Percentiles rank a stretch among this genome's conserved stretches.
phyloP scores from a whole-genome alignment of 2,888 invertebrate genomes.

The Noctuana brunneofusca region DNA sequence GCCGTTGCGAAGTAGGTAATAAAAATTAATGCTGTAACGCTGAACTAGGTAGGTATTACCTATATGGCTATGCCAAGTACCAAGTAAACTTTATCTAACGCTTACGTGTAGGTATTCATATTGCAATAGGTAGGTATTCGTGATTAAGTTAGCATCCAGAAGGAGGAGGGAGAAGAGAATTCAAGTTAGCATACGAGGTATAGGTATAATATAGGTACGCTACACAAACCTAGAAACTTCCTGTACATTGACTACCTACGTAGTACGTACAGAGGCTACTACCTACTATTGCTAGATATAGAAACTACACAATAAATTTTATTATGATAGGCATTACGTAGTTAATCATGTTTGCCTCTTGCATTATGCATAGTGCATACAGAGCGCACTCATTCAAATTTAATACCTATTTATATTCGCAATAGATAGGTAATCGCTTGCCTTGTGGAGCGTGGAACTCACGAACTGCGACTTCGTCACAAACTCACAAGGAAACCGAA shows the following conservation, averaged over 20 bases:
- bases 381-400: not conserved
- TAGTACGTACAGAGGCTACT: no score
- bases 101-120: no score
- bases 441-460: slow-evolving; percentile 23
- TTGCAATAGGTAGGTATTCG: no score
- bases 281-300: not conserved
- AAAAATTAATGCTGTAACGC: no score
- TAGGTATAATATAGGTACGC: no score
- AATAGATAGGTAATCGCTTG: slow-evolving; percentile 14
- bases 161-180: no score
- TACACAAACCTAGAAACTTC: not conserved
- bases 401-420: slow-evolving; percentile 4
- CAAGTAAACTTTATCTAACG: no score
- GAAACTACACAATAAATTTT: not conserved
- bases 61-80: no score
- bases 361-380: not conserved
- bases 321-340: not conserved
- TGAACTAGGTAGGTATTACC: no score
- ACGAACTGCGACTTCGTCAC: slow-evolving; percentile 36
- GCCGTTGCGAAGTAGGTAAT: no score
- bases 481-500: slow-evolving; percentile 40
- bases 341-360: not conserved
- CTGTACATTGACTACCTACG: not conserved
- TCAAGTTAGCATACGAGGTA: no score
- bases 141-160: no score